A percentile compares a stretch with the other conserved stretches of the same genome.
Evolutionary conservation across 1,140 invertebrate genomes (phyloP).

Genomic region (Formica exsecta): DNA sequence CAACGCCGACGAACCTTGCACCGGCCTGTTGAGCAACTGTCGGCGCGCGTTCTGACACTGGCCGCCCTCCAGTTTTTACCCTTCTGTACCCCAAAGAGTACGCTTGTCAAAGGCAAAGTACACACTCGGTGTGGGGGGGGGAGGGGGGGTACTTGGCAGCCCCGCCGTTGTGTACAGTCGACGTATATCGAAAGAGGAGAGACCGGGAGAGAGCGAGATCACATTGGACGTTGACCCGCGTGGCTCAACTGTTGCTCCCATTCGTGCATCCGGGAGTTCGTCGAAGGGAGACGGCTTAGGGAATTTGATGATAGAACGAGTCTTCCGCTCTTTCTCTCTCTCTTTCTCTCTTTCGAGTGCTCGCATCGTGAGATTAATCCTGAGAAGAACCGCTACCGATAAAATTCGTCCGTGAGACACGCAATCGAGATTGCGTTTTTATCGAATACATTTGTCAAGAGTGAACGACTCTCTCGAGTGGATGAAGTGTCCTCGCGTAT

Average conservation of each 20-base stretch:
- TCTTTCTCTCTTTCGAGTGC: slow-evolving; percentile 20
- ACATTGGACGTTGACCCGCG: slow-evolving; percentile 75
- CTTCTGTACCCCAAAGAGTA: slow-evolving; percentile 30
- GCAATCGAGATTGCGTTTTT: not conserved
- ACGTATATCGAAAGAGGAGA: slow-evolving; percentile 38
- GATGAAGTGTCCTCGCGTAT: not conserved
- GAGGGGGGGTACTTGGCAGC: slow-evolving; percentile 69
- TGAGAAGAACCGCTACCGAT: slow-evolving; percentile 1
- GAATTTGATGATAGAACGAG: slow-evolving; percentile 66
- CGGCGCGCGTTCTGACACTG: not conserved
- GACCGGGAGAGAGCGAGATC: slow-evolving; percentile 49
- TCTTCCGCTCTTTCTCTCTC: slow-evolving; percentile 28
- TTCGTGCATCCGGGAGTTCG: slow-evolving; percentile 71
- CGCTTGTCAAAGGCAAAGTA: slow-evolving; percentile 65
- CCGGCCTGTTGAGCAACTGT: slow-evolving; percentile 38
- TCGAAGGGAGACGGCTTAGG: slow-evolving; percentile 61
- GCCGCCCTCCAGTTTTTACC: slow-evolving; percentile 25
- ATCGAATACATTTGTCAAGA: not conserved
- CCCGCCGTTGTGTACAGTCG: slow-evolving; percentile 55
- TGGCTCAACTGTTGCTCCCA: slow-evolving; percentile 76
- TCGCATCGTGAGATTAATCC: not conserved
- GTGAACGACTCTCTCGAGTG: not conserved
- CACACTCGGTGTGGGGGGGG: slow-evolving; percentile 50
- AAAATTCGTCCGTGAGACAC: not conserved
- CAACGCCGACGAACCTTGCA: slow-evolving; percentile 35